Conservation (phyloP, 2,888 invertebrate species). For the Cecidostiba fungosa region DNA sequence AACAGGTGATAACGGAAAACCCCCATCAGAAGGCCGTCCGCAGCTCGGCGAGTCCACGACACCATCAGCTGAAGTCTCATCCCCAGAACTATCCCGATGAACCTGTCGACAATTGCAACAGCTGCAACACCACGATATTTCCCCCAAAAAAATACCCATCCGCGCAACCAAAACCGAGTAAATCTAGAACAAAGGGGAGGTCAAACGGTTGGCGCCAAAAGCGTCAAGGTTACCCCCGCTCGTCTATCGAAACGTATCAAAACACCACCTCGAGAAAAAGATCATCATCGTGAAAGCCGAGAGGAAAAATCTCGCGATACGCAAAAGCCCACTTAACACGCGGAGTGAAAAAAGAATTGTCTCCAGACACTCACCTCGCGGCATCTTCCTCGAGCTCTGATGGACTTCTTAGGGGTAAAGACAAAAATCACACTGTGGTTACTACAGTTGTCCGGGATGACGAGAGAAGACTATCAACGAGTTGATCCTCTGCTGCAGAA, state of each 20-base stretch:
- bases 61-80: neutral
- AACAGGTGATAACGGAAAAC: neutral
- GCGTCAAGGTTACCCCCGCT: conserved; percentile 12
- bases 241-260: too few relatives aligned
- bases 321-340: neutral
- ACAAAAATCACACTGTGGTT: neutral
- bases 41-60: neutral
- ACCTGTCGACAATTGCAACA: too few relatives aligned
- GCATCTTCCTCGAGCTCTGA: conserved; percentile 26
- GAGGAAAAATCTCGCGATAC: neutral
- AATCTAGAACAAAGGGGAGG: neutral
- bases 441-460: neutral
- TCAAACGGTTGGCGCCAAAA: conserved; percentile 43
- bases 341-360: neutral
- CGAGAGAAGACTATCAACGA: neutral
- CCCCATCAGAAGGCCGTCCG: neutral
- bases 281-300: neutral
- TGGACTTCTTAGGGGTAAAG: neutral
- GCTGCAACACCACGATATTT: too few relatives aligned
- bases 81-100: neutral
- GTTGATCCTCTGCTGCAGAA: neutral
- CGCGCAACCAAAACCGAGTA: neutral
- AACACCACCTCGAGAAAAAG: too few relatives aligned
- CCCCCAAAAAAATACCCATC: neutral
- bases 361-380: conserved; percentile 42